phyloP scores from a whole-genome alignment of 2,797 vertebrate genomes.

The Aplochiton taeniatus region DNA sequence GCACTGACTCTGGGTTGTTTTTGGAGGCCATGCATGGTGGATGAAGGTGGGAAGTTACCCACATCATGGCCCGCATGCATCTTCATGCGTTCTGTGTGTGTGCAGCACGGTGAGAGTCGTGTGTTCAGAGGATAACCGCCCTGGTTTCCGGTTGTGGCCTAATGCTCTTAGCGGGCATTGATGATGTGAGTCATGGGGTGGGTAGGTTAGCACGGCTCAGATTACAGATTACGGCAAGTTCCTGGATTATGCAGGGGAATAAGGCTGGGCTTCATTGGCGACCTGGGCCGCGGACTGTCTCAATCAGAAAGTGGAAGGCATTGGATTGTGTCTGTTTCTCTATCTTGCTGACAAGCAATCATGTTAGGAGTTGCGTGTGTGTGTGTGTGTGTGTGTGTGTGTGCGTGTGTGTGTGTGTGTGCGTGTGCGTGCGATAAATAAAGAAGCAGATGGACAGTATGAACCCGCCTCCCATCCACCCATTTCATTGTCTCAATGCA shows the following conservation, averaged over 20 bases:
- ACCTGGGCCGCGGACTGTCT: too few relatives aligned
- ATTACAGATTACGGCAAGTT: conserved; percentile 16
- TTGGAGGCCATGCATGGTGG: too few relatives aligned
- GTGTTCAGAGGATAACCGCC: conserved; percentile 12
- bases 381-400: neutral
- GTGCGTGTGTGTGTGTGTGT: neutral
- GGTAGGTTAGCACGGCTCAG: neutral
- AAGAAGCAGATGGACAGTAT: too few relatives aligned
- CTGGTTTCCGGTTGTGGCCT: neutral
- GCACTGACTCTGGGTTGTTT: too few relatives aligned
- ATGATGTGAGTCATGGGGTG: neutral
- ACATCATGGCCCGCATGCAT: neutral
- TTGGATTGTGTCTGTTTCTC: too few relatives aligned
- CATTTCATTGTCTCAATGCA: too few relatives aligned
- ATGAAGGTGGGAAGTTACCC: neutral
- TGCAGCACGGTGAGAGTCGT: neutral
- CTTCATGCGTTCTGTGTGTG: neutral
- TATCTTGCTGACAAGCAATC: too few relatives aligned
- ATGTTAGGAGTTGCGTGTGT: too few relatives aligned
- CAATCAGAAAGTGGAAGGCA: too few relatives aligned
- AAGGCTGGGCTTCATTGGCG: neutral
- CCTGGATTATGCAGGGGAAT: conserved; percentile 13
- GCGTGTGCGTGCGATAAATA: neutral
- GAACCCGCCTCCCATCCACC: too few relatives aligned
- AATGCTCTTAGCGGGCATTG: conserved; percentile 8